Evolutionary conservation across 1,140 invertebrate species (phyloP), one percentile per base, ranked within the genome.

Genomic region (Hypothenemus hampei): DNA sequence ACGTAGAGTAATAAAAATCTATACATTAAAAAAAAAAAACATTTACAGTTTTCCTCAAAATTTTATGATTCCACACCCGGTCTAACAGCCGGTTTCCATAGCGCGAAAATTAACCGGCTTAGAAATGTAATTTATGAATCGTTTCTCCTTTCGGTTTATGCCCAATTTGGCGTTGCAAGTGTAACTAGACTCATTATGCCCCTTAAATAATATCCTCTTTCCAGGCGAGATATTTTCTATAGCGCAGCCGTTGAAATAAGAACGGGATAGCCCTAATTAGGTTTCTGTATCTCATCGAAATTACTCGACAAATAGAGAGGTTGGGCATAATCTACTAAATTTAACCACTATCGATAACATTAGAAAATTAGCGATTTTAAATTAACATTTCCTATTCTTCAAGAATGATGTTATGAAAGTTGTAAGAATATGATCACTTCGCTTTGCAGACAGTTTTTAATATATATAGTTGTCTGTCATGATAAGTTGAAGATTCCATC

Each of bases 111-210:
- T 62, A 62, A 62, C 58, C 57, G 60, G 60, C 57, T 62, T 54
- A 62, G 53, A 59, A 61, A 62, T 35, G 57, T 60, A 60, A 62
- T 62, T 62, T 62, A 62, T 62, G 60, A 60, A 57, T 62, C 60
- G 58, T 62, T 58, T 48, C 53, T 53, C 60, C 52, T 62, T 53
- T 48, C 53, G 53, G 53, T 62, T 62, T 59, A 62, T 54, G 54
- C 60, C 60, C 60, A 62, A 62, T 62, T 59, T 62, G 53, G 52
- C 58, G 52, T 53, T 57, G 60, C 55, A 52, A 57, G 58, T 59
- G 60, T 59, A 57, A 51, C 48, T 52, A 58, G 49, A 55, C 37
- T 59, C 45, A 58, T 55, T 53, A 57, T 45, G 47, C 50, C 37
- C 48, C 43, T 54, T 56, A 51, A 62, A 57, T 62, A 57, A 57